A percentile compares a stretch with the other conserved stretches of the same genome.
phyloP scores from a whole-genome alignment of 1,140 invertebrate species.

The Calycopis cecrops region DNA sequence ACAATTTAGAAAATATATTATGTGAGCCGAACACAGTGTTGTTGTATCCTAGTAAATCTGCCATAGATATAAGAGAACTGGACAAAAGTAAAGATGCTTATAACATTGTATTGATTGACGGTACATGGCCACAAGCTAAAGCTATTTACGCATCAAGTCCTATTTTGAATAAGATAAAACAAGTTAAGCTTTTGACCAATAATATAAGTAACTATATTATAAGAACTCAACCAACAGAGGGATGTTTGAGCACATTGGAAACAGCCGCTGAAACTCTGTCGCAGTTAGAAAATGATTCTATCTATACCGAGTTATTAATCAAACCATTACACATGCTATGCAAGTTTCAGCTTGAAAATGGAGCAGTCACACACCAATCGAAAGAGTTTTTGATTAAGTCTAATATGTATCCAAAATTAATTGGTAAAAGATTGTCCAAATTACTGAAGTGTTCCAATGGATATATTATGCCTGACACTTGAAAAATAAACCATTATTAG shows the following conservation, averaged over 20 bases:
- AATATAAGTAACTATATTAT: conserved; percentile 92
- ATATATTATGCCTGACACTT: conserved; percentile 11
- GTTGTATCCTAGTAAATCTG: conserved; percentile 87
- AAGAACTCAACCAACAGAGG: conserved; percentile 93
- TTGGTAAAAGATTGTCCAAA: conserved; percentile 85
- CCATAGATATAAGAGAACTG: conserved; percentile 78
- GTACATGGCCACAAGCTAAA: conserved; percentile 96
- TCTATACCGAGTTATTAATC: conserved; percentile 81
- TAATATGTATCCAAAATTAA: conserved; percentile 88
- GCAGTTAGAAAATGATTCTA: conserved; percentile 82
- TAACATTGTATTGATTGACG: conserved; percentile 92
- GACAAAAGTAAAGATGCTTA: conserved; percentile 73
- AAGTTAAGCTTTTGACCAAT: conserved; percentile 85
- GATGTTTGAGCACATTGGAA: conserved; percentile 93
- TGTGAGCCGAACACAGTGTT: conserved; percentile 83
- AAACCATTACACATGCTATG: conserved; percentile 89
- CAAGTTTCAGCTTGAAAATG: conserved; percentile 90
- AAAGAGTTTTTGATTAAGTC: conserved; percentile 92
- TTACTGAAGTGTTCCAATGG: conserved; percentile 66
- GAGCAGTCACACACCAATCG: conserved; percentile 93
- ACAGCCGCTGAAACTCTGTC: conserved; percentile 89
- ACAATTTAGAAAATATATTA: conserved; percentile 80
- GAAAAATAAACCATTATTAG: neutral
- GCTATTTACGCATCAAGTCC: conserved; percentile 86
- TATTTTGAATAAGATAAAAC: conserved; percentile 79